Percentiles rank a stretch among this genome's conserved stretches.
Conservation (phyloP, 2,113 vertebrate species). For the Tinamus guttatus region DNA sequence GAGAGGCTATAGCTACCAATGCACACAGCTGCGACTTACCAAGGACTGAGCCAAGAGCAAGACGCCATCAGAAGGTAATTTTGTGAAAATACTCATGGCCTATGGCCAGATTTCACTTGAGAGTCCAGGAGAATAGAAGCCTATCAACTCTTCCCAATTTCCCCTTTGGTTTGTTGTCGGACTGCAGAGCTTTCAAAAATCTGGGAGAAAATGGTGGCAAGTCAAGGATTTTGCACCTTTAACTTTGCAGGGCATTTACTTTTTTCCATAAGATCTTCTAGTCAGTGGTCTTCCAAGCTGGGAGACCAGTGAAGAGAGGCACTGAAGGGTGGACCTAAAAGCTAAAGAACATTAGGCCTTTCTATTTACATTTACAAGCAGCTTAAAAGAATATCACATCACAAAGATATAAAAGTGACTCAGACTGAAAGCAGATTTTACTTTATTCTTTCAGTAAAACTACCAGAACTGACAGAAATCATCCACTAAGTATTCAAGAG, state of each 20-base stretch:
- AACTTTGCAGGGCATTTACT: not conserved
- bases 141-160: not conserved
- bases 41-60: constrained; percentile 61
- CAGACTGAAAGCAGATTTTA: not conserved
- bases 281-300: not conserved
- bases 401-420: not conserved
- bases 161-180: not conserved
- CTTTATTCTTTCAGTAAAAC: not conserved
- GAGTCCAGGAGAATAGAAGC: constrained; percentile 13
- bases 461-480: not conserved
- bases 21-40: constrained; percentile 34
- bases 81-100: constrained; percentile 57
- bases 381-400: not conserved
- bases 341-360: not conserved
- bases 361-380: not conserved
- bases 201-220: not conserved
- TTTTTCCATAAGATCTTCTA: not conserved
- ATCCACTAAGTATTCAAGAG: not conserved
- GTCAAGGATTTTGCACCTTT: not conserved
- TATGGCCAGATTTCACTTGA: constrained; percentile 60
- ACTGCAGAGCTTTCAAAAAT: not conserved
- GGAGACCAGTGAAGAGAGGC: not conserved
- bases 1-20: constrained; percentile 12
- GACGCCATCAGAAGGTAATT: constrained; percentile 60
- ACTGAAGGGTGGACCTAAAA: not conserved